Evolutionary conservation across 2,113 vertebrate genomes (phyloP).

Genomic region (Mesocricetus auratus): DNA sequence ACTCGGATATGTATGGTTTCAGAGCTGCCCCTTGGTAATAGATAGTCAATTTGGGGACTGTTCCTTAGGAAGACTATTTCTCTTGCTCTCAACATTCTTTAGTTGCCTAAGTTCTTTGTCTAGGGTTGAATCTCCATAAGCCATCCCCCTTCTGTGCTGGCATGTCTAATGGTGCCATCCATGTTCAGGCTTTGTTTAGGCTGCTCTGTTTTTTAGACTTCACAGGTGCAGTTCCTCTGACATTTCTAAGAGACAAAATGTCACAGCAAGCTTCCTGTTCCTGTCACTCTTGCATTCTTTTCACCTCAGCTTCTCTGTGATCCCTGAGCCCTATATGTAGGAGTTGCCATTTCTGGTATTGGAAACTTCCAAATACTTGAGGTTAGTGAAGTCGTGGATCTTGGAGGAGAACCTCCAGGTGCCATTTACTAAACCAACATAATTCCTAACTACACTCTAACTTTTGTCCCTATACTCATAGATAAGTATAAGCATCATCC

Average conservation of each 20-base stretch:
- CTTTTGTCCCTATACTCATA: background rate
- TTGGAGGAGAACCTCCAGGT: background rate
- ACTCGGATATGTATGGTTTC: background rate
- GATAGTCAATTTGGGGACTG: background rate
- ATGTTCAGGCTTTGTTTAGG: background rate
- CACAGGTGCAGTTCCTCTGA: background rate
- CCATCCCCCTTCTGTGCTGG: background rate
- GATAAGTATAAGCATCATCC: no score
- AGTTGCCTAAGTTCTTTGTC: background rate
- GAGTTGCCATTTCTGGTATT: background rate
- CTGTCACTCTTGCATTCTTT: background rate
- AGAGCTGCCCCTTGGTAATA: background rate
- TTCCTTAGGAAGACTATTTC: background rate
- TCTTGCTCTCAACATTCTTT: background rate
- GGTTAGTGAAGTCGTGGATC: background rate
- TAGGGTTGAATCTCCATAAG: background rate
- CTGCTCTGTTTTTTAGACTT: no score
- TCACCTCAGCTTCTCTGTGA: background rate
- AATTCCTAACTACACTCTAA: background rate
- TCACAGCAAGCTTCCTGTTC: background rate
- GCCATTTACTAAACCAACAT: background rate
- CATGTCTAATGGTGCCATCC: no score
- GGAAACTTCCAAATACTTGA: background rate
- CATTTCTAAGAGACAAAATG: background rate
- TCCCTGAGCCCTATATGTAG: background rate